These are phyloP conservation scores for Troilus luridus DNA, from an alignment of 2,888 invertebrate genomes.

Conservation along the genomic window DNA sequence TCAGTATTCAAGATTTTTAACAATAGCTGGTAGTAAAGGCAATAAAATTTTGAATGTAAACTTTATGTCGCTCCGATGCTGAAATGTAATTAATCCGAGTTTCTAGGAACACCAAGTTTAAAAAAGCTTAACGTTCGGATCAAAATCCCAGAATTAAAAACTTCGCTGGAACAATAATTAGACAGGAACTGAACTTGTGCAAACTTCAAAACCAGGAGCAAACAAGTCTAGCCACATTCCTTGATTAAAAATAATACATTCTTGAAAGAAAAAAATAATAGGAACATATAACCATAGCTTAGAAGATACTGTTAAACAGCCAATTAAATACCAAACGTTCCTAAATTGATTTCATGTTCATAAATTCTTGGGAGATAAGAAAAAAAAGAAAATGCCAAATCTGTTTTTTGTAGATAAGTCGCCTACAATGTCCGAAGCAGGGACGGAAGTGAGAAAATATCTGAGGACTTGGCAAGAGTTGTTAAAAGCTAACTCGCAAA, in stretches of 20 bases:
- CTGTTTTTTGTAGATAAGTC: neutral
- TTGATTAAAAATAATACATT: neutral
- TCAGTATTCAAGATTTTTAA: no score
- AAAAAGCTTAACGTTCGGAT: neutral
- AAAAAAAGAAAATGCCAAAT: neutral
- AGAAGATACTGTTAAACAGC: neutral
- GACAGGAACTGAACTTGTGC: neutral
- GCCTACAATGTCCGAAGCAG: neutral
- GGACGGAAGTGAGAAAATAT: neutral
- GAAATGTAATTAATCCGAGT: no score
- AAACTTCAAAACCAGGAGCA: neutral
- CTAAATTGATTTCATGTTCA: neutral
- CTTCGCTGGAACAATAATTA: neutral
- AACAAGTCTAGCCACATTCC: neutral
- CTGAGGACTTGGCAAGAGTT: constrained; percentile 4
- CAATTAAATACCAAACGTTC: neutral
- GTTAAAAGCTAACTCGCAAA: constrained; percentile 2
- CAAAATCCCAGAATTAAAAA: neutral
- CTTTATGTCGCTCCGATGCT: no score
- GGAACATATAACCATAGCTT: neutral
- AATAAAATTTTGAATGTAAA: no score
- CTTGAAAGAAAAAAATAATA: neutral
- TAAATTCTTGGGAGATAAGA: neutral
- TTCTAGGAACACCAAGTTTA: no score
- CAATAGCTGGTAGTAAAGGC: no score